phyloP scores from a whole-genome alignment of 2,888 invertebrate species.

The Aleiodes leptofemur region DNA sequence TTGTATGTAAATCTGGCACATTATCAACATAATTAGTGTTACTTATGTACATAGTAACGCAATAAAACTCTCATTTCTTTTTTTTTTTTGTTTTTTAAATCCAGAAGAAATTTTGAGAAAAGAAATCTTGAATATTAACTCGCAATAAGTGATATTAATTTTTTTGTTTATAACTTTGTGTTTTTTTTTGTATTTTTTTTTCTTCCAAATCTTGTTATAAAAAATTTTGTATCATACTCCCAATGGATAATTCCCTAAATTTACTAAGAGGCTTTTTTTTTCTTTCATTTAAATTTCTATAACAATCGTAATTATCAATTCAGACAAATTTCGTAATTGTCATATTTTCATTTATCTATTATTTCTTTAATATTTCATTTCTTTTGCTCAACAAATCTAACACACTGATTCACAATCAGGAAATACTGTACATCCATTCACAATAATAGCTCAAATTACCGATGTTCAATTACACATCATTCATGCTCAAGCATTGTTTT shows the following conservation, averaged over 20 bases:
- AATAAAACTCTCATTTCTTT: constrained; percentile 1
- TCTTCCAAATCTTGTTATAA: neutral
- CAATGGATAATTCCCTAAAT: constrained; percentile 42
- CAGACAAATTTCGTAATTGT: constrained; percentile 62
- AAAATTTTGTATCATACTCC: too few species aligned
- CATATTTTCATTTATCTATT: constrained; percentile 52
- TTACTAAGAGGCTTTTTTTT: constrained; percentile 61
- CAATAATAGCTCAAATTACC: constrained; percentile 49
- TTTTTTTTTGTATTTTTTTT: constrained; percentile 6
- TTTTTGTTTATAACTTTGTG: neutral
- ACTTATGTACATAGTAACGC: constrained; percentile 30
- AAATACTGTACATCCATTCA: constrained; percentile 71
- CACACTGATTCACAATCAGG: constrained; percentile 69
- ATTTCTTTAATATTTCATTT: constrained; percentile 32
- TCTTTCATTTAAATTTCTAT: constrained; percentile 59
- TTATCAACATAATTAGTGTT: constrained; percentile 22
- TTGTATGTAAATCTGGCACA: constrained; percentile 27
- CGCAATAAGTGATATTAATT: constrained; percentile 2
- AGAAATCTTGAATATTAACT: constrained; percentile 27
- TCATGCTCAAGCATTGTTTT: constrained; percentile 12
- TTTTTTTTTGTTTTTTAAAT: neutral
- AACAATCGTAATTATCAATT: constrained; percentile 62
- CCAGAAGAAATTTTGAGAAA: constrained; percentile 35
- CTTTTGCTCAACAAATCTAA: constrained; percentile 66
- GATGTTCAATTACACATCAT: constrained; percentile 12